Base-by-base conservation (phyloP, 2,113 vertebrate species). In the Procavia capensis region DNA sequence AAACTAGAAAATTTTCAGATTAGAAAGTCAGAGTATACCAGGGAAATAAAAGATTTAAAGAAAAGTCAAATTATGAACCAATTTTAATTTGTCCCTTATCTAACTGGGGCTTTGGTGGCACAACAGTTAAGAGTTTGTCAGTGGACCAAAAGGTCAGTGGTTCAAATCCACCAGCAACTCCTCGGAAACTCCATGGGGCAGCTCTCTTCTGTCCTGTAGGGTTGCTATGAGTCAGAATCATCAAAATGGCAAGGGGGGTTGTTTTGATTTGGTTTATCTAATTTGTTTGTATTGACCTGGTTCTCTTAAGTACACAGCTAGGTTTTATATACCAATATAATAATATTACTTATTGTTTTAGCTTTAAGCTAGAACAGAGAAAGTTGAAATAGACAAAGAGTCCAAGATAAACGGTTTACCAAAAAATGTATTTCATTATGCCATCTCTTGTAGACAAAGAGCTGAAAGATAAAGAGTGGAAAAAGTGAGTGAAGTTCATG, bases 291-390 rank as follows among this genome's bases (percentile, higher is more conserved):
- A 47, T 90, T 72, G 39, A 9, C 19, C 36, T 85, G 10, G 36
- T 79, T 85, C 43, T 87, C 36, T 91, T 66, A 91, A 94, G 80
- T 88, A 88, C 6, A 14, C 43, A 70, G 31, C 82, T 82, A 66
- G 11, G 1, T 94, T 74, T 85, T 91, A 43, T 54, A 64, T 22
- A 27, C 9, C 66, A 89, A 22, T 25, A 36, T 57, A 95, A 41
- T 57, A 78, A 74, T 70, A n/a, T 85, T 88, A 86, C 50, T 36
- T 80, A 20, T 87, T 59, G 39, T 45, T 68, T 68, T 66, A 34
- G 96, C 31, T 16, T 63, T 64, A 74, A 90, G 4, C n/a, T 61
- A 29, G 17, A 87, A 43, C 22, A 79, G 27, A 85, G 31, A 29
- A 63, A 70, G 31, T 81, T 72, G n/a, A 45, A 31, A 9, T 6